Evolutionary conservation across 2,888 invertebrate genomes (phyloP), one percentile per base, ranked within the genome.

Genomic region (Piscicola geometra): DNA sequence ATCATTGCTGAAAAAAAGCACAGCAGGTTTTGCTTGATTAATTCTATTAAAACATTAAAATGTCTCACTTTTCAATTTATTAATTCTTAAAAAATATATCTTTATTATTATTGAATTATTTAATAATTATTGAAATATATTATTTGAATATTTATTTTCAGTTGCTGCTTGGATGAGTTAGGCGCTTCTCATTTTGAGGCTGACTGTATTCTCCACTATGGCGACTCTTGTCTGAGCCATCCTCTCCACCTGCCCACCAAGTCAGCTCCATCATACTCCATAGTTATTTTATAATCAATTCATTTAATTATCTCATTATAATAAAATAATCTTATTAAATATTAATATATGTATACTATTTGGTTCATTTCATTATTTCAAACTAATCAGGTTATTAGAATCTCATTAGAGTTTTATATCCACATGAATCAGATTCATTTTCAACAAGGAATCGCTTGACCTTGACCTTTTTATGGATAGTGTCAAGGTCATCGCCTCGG

Each of bases 151-250:
- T 15, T 25, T 56, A 3, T 56, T 28, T 66, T 18, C 85, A 93
- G 93, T 84, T 94, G 94, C 85, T 94, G 94, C 84, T 90, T 93
- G 1, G 94, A 94, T 85, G 91, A 92, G 82, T 90, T 95, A 47
- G 92, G 94, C 0, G 93, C 95, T 0, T 90, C 92, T 84, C 97
- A 97, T 85, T 90, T 93, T 5, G 88, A 89, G 76, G 91, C 92
- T 0, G 92, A 96, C 86, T 90, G 91, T 41, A 87, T 97, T 1
- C 89, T 98, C 75, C 97, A 98, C 85, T 97, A 92, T 86, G 97
- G 97, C 0, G 91, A 90, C 82, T 90, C 92, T 0, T 98, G 98
- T 85, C 90, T 93, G 79, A 92, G 93, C 41, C 82, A 81, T 18
- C 90, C 91, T 21, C 87, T 86, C 0, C 88, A 90, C 73, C 87